Percentiles rank a stretch among this genome's conserved stretches.
Conservation (phyloP, 2,797 vertebrate genomes). For the Halcyon leucocephala region DNA sequence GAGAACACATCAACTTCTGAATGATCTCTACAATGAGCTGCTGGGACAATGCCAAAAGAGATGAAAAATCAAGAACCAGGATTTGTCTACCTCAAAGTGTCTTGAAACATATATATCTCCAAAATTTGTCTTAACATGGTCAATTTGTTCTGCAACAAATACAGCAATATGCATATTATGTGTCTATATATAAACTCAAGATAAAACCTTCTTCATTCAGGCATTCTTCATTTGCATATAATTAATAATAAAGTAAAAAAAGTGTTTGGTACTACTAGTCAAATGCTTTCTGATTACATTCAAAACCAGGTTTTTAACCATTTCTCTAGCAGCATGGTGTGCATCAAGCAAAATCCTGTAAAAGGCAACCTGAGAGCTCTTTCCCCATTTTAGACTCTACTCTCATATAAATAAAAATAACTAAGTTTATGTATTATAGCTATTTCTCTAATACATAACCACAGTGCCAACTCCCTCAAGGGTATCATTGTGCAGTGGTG, state of each 20-base stretch:
- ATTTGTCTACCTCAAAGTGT: neutral
- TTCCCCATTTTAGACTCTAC: neutral
- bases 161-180: neutral
- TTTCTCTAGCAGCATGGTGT: neutral
- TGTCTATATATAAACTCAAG: rapidly evolving
- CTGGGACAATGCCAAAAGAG: neutral
- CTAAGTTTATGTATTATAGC: neutral
- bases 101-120: neutral
- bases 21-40: neutral
- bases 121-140: neutral
- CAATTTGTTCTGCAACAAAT: neutral
- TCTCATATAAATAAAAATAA: neutral
- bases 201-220: neutral
- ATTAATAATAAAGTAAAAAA: neutral
- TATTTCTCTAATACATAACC: neutral
- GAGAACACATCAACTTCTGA: neutral
- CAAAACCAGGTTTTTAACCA: neutral
- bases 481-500: no score
- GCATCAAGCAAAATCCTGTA: neutral
- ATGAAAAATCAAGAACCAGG: neutral
- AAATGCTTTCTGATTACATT: neutral
- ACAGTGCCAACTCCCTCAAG: neutral
- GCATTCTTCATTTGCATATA: neutral
- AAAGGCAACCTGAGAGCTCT: neutral
- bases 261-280: neutral